A percentile compares a stretch with the other conserved stretches of the same genome.
Conservation (phyloP, 2,888 invertebrate species). For the Heliconius ethilla region DNA sequence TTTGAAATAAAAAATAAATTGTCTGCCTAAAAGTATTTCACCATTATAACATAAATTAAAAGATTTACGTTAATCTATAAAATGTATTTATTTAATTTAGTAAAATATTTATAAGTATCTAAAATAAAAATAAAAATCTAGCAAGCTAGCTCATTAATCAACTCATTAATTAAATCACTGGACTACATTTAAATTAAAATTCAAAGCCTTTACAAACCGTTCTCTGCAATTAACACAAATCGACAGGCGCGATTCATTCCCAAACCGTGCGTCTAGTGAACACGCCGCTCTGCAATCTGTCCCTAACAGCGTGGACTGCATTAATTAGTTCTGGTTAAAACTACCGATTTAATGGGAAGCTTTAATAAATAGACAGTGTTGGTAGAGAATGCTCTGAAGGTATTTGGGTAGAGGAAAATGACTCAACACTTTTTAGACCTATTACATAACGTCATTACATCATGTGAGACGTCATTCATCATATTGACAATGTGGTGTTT, state of each 20-base stretch:
- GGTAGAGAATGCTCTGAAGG: constrained; percentile 44
- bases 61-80: background rate
- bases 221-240: no score
- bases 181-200: background rate
- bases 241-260: no score
- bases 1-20: no score
- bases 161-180: background rate
- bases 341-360: constrained; percentile 75
- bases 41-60: no score
- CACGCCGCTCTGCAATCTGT: constrained; percentile 55
- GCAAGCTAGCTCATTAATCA: background rate
- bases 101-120: background rate
- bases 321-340: constrained; percentile 79
- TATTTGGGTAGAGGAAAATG: constrained; percentile 48
- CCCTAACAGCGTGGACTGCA: constrained; percentile 70
- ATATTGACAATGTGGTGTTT: no score
- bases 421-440: background rate
- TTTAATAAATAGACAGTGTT: constrained; percentile 55
- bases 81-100: background rate
- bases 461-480: no score
- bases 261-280: constrained; percentile 44
- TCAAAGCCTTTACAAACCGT: constrained; percentile 20
- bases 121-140: background rate
- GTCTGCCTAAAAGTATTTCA: no score
- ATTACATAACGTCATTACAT: no score